Conservation (phyloP, 2,113 vertebrate species). For the Zosterops japonicus region DNA sequence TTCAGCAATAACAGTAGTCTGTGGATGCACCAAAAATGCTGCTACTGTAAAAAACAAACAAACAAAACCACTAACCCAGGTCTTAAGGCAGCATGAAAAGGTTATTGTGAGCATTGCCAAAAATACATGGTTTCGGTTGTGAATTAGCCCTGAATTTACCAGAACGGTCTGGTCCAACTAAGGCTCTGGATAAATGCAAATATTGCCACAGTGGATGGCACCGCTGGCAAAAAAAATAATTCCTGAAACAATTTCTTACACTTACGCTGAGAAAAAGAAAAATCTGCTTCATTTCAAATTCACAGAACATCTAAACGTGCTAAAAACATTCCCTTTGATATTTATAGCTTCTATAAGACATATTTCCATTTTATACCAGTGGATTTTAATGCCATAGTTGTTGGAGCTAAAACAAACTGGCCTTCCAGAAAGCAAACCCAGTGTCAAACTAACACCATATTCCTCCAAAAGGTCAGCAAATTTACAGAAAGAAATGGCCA, state of each 20-base stretch:
- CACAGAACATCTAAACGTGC: background rate
- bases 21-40: background rate
- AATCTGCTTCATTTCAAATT: slow-evolving; percentile 20
- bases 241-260: slow-evolving; percentile 4
- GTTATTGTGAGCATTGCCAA: slow-evolving; percentile 13
- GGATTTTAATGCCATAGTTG: background rate
- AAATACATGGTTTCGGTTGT: background rate
- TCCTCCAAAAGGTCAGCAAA: slow-evolving; percentile 14
- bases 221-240: slow-evolving; percentile 1
- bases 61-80: background rate
- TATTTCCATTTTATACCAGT: slow-evolving; percentile 12
- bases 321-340: background rate
- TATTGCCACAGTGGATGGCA: slow-evolving; percentile 4
- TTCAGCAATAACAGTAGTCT: background rate
- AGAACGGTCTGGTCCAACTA: background rate
- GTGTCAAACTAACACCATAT: background rate
- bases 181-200: slow-evolving; percentile 23
- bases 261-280: background rate
- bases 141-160: background rate
- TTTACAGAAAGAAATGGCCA: background rate
- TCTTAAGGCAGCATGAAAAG: slow-evolving; percentile 31
- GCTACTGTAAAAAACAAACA: background rate
- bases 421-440: slow-evolving; percentile 31
- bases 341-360: background rate
- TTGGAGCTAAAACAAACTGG: slow-evolving; percentile 28